A percentile compares a stretch with the other conserved stretches of the same genome.
Evolutionary conservation across 1,140 invertebrate species (phyloP).

Genomic region (Apocrypta bakeri): DNA sequence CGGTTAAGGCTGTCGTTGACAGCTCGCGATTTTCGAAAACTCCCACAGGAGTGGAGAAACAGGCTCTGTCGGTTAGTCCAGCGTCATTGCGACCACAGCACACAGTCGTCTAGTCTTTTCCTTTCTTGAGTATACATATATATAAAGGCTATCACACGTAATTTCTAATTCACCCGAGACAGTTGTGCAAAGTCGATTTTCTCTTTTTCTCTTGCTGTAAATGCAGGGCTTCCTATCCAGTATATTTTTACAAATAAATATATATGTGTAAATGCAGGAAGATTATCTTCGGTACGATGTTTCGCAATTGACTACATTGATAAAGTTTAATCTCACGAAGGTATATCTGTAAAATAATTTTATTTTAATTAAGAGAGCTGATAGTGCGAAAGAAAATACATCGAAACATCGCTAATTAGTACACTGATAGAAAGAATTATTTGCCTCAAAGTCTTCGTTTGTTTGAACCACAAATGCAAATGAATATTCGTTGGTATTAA

Average conservation of each 20-base stretch:
- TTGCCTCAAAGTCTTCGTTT: no score
- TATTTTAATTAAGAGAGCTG: no score
- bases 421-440: no score
- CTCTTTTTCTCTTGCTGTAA: background rate
- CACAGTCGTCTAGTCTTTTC: background rate
- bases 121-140: background rate
- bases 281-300: no score
- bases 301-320: no score
- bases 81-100: background rate
- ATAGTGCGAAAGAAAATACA: no score
- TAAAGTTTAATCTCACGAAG: no score
- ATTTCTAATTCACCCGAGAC: slow-evolving; percentile 27
- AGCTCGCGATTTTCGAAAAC: slow-evolving; percentile 44
- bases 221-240: no score
- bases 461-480: no score
- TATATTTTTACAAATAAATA: no score
- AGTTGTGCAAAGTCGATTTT: background rate
- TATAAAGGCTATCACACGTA: background rate
- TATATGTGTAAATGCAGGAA: no score
- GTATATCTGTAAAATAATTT: background rate
- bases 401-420: background rate
- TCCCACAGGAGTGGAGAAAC: background rate
- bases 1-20: slow-evolving; percentile 37
- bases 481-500: no score
- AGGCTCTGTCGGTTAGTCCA: background rate